Conservation (phyloP, 2,888 invertebrate genomes). For the Eretmocerus hayati region DNA sequence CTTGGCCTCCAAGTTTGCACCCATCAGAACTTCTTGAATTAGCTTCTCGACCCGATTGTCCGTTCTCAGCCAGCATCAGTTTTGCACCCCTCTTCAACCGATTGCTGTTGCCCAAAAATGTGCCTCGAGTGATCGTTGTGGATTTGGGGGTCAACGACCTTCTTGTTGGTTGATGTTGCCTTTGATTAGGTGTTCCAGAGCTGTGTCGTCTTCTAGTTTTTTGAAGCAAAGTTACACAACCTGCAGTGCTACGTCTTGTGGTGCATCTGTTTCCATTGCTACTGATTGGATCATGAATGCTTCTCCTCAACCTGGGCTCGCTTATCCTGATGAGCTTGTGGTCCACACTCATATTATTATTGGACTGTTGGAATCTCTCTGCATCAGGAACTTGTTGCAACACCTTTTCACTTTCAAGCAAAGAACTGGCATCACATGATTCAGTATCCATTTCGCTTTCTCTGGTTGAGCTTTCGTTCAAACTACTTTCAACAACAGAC, state of each 20-base stretch:
- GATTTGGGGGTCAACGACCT: conserved; percentile 14
- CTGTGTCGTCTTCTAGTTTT: conserved; percentile 20
- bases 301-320: conserved; percentile 12
- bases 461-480: background rate
- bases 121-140: background rate
- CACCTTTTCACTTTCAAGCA: conserved; percentile 13
- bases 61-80: conserved; percentile 14
- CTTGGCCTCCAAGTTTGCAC: conserved; percentile 15
- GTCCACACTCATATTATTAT: background rate
- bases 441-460: background rate
- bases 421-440: conserved; percentile 3
- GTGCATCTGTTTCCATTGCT: background rate
- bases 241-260: background rate
- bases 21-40: conserved; percentile 5
- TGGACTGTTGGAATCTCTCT: conserved; percentile 10
- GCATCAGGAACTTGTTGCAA: conserved; percentile 18
- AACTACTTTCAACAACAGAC: conserved; percentile 4
- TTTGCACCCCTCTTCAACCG: conserved; percentile 16
- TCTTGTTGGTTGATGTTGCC: conserved; percentile 9
- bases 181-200: conserved; percentile 9
- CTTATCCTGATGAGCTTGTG: conserved; percentile 9
- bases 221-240: conserved; percentile 8
- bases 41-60: conserved; percentile 7
- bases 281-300: conserved; percentile 1
- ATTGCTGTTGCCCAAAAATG: conserved; percentile 2